These are phyloP conservation scores for Arrhopalites spinosus DNA, from an alignment of 2,888 invertebrate genomes.

Conservation along the genomic window DNA sequence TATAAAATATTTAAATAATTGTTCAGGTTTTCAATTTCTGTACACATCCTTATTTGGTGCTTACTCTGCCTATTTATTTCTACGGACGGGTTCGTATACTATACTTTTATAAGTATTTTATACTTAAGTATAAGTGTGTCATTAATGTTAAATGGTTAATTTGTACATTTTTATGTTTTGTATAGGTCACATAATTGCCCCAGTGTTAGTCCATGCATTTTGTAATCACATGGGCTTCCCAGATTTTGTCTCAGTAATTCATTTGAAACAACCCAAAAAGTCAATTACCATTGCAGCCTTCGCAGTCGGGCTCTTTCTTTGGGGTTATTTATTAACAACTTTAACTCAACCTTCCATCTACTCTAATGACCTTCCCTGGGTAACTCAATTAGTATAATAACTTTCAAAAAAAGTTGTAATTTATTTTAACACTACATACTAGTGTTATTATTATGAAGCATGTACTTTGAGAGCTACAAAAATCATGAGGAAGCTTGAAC, in stretches of 20 bases:
- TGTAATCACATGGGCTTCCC: constrained; percentile 98
- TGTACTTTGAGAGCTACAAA: too few species aligned
- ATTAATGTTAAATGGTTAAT: neutral
- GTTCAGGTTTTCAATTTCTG: constrained; percentile 84
- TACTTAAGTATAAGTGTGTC: neutral
- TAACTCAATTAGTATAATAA: too few species aligned
- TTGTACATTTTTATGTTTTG: constrained; percentile 30
- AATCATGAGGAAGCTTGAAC: too few species aligned
- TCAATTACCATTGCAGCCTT: constrained; percentile 70
- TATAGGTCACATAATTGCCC: constrained; percentile 83
- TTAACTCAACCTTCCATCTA: constrained; percentile 72
- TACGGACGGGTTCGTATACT: constrained; percentile 84
- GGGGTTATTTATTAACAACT: constrained; percentile 77
- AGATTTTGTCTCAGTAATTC: constrained; percentile 74
- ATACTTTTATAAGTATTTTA: neutral
- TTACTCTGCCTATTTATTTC: constrained; percentile 90
- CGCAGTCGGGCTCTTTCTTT: constrained; percentile 74
- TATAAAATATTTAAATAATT: too few species aligned
- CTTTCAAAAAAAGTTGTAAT: too few species aligned
- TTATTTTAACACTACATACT: too few species aligned
- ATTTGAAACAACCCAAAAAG: constrained; percentile 67
- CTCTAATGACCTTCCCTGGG: constrained; percentile 60
- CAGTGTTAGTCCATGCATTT: constrained; percentile 87
- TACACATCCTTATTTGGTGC: constrained; percentile 93
- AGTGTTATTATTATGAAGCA: too few species aligned